Evolutionary conservation across 2,888 invertebrate genomes (phyloP), one percentile per base, ranked within the genome.

Genomic region (Amphipoea lucens): DNA sequence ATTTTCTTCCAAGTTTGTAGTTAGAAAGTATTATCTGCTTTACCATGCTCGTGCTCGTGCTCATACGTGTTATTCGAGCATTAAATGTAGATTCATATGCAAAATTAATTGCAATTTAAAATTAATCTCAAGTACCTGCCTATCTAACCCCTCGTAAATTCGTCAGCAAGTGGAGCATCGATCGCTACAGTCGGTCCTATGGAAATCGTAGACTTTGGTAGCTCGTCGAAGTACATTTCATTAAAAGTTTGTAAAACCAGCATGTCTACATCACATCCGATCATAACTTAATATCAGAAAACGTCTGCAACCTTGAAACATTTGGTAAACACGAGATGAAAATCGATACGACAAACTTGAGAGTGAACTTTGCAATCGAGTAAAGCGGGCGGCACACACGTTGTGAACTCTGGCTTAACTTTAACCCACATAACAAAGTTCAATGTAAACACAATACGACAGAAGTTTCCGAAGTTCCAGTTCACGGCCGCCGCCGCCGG

Each of bases 341-440:
- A 96, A 96, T 96, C 96, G 96, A 96, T 96, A 94, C 92, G 92
- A 92, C 93, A 94, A 96, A 96, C 94, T 96, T 96, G 94, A 93
- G 93, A 95, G 94, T 94, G 92, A 96, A 96, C 94, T 96, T 96
- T 94, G 94, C 95, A 95, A 96, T 96, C 92, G 95, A 95, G 95
- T 93, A 92, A 94, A 94, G 93, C 94, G 93, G 91, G 92, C 93
- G 94, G 92, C 96, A 96, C 96, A 96, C 95, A 96, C 96, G 95
- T 77, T 85, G 92, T 92, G 96, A 96, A 97, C 96, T 97, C 96
- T 94, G 94, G 94, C 94, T 97, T 96, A 96, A 97, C 97, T 97
- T 97, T 97, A 97, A 97, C 97, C 97, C 96, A 97, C 96, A 97
- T 97, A 96, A 96, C 96, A 96, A 96, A 97, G 97, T 97, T 97